Percentiles rank a stretch among this genome's conserved stretches.
phyloP scores from a whole-genome alignment of 2,888 invertebrate genomes.

The Micoletzkya japonica region DNA sequence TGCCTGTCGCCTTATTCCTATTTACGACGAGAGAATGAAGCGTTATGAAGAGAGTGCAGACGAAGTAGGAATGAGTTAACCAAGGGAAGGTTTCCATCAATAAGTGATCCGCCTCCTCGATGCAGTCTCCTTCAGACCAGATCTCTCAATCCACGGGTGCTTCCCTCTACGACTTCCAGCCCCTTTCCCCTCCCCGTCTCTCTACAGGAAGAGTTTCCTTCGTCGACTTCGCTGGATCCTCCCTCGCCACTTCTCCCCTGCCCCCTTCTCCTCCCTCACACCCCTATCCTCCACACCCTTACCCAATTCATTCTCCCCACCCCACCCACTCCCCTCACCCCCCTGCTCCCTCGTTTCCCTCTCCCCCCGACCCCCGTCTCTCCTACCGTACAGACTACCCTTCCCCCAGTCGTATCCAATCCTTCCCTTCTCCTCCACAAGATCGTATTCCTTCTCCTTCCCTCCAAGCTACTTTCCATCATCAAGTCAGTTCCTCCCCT shows the following conservation, averaged over 20 bases:
- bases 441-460: too few species aligned
- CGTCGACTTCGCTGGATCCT: conserved; percentile 4
- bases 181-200: background rate
- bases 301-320: too few species aligned
- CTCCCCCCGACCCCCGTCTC: conserved; percentile 34
- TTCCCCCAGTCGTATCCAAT: background rate
- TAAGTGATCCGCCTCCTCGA: conserved; percentile 12
- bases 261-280: conserved; percentile 33
- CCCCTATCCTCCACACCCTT: too few species aligned
- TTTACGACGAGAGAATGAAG: too few species aligned
- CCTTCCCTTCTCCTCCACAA: too few species aligned
- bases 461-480: too few species aligned
- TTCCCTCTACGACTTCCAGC: background rate
- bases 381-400: conserved; percentile 30
- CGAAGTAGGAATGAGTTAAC: too few species aligned
- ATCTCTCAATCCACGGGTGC: conserved; percentile 10
- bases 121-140: conserved; percentile 5
- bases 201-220: background rate
- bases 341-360: conserved; percentile 34
- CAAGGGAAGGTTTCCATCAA: too few species aligned
- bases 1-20: too few species aligned
- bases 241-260: conserved; percentile 28
- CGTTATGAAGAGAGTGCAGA: too few species aligned
- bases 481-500: too few species aligned
- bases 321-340: background rate